Percentiles rank a stretch among this genome's conserved stretches.
phyloP scores from a whole-genome alignment of 2,797 vertebrate species.

The Phataginus tetradactyla region DNA sequence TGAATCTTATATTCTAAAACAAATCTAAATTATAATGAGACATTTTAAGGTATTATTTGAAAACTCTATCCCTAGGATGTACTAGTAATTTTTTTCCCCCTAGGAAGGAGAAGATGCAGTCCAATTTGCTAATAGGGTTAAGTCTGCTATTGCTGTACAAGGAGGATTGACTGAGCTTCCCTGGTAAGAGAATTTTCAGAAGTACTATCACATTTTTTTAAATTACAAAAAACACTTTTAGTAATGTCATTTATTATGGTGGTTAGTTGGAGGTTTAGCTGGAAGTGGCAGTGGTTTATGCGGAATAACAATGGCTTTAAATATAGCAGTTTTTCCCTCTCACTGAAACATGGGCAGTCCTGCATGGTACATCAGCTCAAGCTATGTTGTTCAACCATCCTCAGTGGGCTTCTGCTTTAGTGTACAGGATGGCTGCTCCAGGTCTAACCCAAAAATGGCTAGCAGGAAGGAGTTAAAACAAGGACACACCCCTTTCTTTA shows the following conservation, averaged over 20 bases:
- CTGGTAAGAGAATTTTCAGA: conserved; percentile 89
- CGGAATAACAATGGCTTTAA: background rate
- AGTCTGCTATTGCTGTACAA: conserved; percentile 93
- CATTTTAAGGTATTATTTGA: background rate
- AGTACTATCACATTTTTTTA: background rate
- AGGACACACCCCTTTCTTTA: background rate
- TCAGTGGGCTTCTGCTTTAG: background rate
- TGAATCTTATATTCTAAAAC: conserved; percentile 10
- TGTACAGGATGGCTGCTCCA: background rate
- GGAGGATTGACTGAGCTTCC: conserved; percentile 95
- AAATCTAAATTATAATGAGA: background rate
- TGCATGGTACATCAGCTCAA: background rate
- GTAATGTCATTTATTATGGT: background rate
- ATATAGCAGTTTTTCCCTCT: background rate
- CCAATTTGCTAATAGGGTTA: conserved; percentile 96
- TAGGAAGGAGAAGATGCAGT: conserved; percentile 95
- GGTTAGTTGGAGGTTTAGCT: background rate
- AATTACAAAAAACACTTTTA: background rate
- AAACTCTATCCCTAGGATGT: background rate
- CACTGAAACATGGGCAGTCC: background rate
- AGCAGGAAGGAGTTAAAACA: background rate
- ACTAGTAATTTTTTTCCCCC: background rate
- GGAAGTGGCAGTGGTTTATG: background rate
- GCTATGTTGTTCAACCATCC: background rate
- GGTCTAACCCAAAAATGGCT: background rate